A percentile compares a stretch with the other conserved stretches of the same genome.
These are phyloP conservation scores for Catagonus wagneri DNA, from an alignment of 2,113 vertebrate genomes.

Conservation along the genomic window DNA sequence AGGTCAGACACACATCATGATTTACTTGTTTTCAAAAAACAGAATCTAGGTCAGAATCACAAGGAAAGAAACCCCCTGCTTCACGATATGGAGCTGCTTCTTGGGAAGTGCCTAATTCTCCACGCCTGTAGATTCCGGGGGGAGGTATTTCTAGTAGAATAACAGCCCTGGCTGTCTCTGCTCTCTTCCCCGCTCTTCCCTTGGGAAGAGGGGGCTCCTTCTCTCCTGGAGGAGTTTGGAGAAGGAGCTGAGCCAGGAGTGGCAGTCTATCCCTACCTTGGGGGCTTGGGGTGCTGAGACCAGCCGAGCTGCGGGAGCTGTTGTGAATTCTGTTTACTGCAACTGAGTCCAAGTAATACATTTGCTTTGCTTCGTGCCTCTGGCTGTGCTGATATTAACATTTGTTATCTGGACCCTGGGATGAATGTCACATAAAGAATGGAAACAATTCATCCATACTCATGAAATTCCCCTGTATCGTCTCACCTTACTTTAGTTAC, in stretches of 20 bases:
- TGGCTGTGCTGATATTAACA: not conserved
- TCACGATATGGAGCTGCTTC: not conserved
- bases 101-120: not conserved
- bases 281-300: not conserved
- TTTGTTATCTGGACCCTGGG: not conserved
- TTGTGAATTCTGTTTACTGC: not conserved
- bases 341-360: not conserved
- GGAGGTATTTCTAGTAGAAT: not conserved
- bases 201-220: too few relatives aligned
- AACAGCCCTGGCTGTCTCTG: not conserved
- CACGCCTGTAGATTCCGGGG: not conserved
- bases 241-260: not conserved
- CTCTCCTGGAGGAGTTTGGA: not conserved
- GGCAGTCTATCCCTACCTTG: not conserved
- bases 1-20: not conserved
- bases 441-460: not conserved
- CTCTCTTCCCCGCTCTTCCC: not conserved
- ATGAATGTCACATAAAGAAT: not conserved
- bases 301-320: not conserved
- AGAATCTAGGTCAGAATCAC: not conserved
- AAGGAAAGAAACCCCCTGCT: not conserved
- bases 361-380: not conserved
- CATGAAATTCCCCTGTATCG: not conserved
- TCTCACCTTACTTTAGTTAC: not conserved
- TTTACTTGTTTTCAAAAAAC: conserved; percentile 28